Conservation (phyloP, 2,888 invertebrate species). For the Acanthopleura granulata region DNA sequence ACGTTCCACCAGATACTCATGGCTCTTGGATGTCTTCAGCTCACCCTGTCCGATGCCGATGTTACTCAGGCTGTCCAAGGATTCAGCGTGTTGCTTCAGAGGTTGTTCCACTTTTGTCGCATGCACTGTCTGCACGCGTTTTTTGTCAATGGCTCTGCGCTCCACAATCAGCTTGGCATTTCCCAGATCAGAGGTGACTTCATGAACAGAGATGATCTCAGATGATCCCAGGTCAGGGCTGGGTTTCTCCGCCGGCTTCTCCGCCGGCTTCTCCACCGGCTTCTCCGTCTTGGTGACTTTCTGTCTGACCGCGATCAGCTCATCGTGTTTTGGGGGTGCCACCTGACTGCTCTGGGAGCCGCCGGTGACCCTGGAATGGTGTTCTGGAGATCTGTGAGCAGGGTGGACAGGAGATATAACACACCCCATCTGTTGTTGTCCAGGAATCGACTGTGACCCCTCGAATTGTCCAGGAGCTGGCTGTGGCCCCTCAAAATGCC, state of each 20-base stretch:
- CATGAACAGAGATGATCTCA: conserved; percentile 28
- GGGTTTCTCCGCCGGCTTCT: neutral
- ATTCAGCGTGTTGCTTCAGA: conserved; percentile 32
- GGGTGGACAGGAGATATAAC: neutral
- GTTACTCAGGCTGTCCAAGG: conserved; percentile 23
- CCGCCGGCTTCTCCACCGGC: neutral
- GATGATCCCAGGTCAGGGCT: neutral
- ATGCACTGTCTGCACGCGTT: conserved; percentile 35
- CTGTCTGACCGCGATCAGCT: neutral
- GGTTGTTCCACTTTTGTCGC: conserved; percentile 37
- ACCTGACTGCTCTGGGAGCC: neutral
- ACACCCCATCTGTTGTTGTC: neutral
- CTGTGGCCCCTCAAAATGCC: too few species aligned
- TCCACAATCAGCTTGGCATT: conserved; percentile 38
- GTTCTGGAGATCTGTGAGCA: neutral
- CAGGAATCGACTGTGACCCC: neutral
- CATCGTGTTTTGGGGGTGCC: conserved; percentile 5
- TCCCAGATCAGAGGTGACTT: conserved; percentile 29
- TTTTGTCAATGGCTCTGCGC: conserved; percentile 31
- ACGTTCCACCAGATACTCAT: neutral
- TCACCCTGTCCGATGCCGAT: neutral
- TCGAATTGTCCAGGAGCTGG: neutral
- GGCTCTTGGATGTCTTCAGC: neutral
- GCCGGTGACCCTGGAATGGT: neutral
- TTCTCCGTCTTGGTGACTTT: neutral